Conservation (phyloP, 2,113 vertebrate genomes). For the Canis aureus region DNA sequence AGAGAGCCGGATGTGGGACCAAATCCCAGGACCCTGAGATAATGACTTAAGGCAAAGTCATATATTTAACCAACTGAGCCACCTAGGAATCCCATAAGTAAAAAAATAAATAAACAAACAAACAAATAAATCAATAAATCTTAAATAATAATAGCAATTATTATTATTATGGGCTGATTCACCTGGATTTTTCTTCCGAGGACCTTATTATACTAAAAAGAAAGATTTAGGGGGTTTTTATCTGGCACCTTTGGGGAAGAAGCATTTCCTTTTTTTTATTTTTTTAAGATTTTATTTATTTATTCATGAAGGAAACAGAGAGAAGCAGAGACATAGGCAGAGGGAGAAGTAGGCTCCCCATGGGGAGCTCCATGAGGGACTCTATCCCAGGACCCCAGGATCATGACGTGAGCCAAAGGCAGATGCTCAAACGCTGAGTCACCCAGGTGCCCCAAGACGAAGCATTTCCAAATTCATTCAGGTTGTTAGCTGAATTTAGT, state of each 20-base stretch:
- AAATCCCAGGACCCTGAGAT: neutral
- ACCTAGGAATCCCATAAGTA: neutral
- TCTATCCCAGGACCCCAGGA: too few relatives aligned
- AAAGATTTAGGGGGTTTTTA: neutral
- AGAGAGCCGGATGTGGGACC: neutral
- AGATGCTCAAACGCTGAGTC: too few relatives aligned
- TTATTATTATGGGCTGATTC: neutral
- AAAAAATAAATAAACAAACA: neutral
- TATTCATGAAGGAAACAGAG: too few relatives aligned
- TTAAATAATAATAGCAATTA: too few relatives aligned
- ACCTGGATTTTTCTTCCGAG: neutral
- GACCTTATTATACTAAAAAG: neutral
- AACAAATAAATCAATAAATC: too few relatives aligned
- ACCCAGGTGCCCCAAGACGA: too few relatives aligned
- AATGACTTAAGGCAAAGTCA: neutral
- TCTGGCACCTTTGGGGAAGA: neutral
- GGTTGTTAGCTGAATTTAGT: neutral
- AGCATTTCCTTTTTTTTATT: too few relatives aligned
- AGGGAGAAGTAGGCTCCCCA: too few relatives aligned
- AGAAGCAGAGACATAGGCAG: too few relatives aligned
- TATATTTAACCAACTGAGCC: neutral
- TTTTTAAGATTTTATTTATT: too few relatives aligned
- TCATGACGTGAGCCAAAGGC: too few relatives aligned
- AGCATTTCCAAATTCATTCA: neutral
- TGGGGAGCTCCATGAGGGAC: too few relatives aligned